Evolutionary conservation across 2,113 vertebrate genomes (phyloP).

Genomic region (Hoplias malabaricus): DNA sequence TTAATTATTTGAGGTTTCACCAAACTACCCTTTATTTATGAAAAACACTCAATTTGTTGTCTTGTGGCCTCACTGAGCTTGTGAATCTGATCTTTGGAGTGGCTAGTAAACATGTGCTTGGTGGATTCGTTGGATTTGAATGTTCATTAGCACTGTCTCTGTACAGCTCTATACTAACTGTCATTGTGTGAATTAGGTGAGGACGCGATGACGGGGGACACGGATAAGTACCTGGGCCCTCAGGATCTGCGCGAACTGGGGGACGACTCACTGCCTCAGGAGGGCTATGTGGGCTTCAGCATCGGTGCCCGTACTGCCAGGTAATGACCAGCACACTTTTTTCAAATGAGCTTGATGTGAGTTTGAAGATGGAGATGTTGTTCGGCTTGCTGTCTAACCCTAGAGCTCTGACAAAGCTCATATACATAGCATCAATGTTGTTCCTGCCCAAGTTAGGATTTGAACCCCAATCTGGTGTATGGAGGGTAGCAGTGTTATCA

Average conservation of each 20-base stretch:
- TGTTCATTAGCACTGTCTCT: neutral
- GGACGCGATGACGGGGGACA: slow-evolving; percentile 95
- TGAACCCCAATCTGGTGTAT: too few species aligned
- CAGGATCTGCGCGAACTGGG: slow-evolving; percentile 95
- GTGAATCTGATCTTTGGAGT: neutral
- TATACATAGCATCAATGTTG: neutral
- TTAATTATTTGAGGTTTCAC: neutral
- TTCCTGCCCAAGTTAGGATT: too few species aligned
- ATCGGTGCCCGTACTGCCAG: slow-evolving; percentile 93
- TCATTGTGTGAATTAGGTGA: slow-evolving; percentile 80
- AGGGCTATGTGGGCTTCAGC: slow-evolving; percentile 97
- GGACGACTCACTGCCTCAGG: slow-evolving; percentile 94
- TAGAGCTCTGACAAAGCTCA: neutral
- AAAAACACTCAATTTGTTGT: too few species aligned
- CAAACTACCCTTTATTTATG: neutral
- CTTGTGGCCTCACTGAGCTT: too few species aligned
- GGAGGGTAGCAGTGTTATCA: too few species aligned
- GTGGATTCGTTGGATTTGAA: neutral
- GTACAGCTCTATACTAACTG: slow-evolving; percentile 13
- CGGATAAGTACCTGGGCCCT: slow-evolving; percentile 94
- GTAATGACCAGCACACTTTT: slow-evolving; percentile 68
- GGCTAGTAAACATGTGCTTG: neutral
- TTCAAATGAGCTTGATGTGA: neutral
- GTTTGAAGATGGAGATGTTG: neutral
- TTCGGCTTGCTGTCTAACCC: neutral